phyloP scores from a whole-genome alignment of 2,113 vertebrate species.

The Pitta sordida region DNA sequence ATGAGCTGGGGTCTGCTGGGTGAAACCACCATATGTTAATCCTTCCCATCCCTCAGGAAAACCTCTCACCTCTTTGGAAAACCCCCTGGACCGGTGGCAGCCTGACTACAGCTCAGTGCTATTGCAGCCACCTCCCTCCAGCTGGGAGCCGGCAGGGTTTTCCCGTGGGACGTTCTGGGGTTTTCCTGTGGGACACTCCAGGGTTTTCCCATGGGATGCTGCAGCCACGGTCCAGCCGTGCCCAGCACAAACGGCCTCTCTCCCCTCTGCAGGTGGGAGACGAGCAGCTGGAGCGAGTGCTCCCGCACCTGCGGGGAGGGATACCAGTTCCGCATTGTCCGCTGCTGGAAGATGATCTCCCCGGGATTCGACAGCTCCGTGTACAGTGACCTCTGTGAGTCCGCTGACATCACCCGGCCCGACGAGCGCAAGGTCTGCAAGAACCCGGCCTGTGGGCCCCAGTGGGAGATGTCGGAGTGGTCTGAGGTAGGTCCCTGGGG shows the following conservation, averaged over 20 bases:
- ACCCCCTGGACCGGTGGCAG: rapidly evolving
- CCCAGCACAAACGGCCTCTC: rapidly evolving
- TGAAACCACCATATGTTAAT: neutral
- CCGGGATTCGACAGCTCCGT: conserved; percentile 96
- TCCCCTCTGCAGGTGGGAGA: conserved; percentile 85
- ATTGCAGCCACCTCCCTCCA: neutral
- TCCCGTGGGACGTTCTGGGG: neutral
- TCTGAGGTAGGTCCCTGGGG: conserved; percentile 75
- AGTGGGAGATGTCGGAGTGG: conserved; percentile 99
- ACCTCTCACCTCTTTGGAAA: neutral
- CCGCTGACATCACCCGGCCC: conserved; percentile 85
- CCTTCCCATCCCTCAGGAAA: neutral
- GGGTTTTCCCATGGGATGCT: neutral
- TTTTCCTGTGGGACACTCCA: no score
- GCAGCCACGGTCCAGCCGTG: rapidly evolving
- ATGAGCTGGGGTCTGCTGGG: neutral
- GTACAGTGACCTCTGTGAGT: conserved; percentile 92
- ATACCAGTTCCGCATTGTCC: conserved; percentile 90
- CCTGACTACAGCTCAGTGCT: neutral
- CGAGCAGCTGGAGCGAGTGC: conserved; percentile 97
- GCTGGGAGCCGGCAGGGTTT: neutral
- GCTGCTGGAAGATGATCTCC: conserved; percentile 98
- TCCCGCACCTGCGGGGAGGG: conserved; percentile 95
- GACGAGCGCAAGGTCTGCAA: conserved; percentile 89
- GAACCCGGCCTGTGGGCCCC: conserved; percentile 91